phyloP scores from a whole-genome alignment of 2,113 vertebrate species.

The Hippocampus mohnikei region DNA sequence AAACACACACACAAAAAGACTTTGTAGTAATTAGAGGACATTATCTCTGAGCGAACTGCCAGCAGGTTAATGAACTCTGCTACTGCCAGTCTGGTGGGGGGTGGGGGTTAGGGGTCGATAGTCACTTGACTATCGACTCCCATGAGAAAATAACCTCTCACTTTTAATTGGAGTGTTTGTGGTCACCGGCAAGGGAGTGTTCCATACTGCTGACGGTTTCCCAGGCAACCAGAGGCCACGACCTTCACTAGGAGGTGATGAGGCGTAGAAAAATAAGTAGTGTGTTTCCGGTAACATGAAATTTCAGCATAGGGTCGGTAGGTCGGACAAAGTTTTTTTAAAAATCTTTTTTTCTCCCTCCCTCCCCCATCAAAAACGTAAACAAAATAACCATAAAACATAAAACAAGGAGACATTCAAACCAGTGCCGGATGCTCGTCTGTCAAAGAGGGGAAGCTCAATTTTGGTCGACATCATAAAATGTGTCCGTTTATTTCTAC shows the following conservation, averaged over 20 bases:
- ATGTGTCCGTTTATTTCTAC: too few species aligned
- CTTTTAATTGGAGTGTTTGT: neutral
- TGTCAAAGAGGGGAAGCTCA: too few species aligned
- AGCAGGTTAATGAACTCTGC: slow-evolving; percentile 3
- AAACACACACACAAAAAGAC: neutral
- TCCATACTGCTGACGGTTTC: neutral
- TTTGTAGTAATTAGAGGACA: neutral
- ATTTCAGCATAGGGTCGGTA: too few species aligned
- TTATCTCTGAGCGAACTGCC: neutral
- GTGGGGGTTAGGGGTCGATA: neutral
- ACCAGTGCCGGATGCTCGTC: too few species aligned
- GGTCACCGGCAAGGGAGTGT: neutral
- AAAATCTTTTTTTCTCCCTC: too few species aligned
- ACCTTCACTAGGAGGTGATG: neutral
- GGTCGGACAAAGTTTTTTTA: too few species aligned
- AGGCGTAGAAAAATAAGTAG: too few species aligned
- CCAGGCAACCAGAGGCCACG: neutral
- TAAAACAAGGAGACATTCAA: too few species aligned
- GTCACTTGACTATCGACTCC: neutral
- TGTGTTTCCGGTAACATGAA: too few species aligned
- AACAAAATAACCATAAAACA: too few species aligned
- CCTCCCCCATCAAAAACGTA: too few species aligned
- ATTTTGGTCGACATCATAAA: too few species aligned
- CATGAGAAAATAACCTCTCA: slow-evolving; percentile 2
- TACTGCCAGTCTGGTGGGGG: neutral